Conservation (phyloP, 2,888 invertebrate genomes). For the Cheilosia urbana region DNA sequence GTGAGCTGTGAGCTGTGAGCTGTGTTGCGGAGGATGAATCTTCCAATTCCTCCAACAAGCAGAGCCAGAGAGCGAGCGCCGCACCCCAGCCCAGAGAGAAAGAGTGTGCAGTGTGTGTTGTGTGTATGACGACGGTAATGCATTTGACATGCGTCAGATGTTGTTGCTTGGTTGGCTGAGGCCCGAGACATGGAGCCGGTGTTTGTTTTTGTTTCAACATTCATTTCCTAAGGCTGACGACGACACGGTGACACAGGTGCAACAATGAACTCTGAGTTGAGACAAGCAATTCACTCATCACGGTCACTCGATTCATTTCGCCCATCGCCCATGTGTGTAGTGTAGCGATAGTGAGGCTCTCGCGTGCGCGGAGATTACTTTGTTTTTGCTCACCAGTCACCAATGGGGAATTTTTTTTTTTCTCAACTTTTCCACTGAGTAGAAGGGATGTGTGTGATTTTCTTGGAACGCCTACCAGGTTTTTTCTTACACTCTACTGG, state of each 20-base stretch:
- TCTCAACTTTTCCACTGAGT: conserved; percentile 1
- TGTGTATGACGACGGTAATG: not conserved
- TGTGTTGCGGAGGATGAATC: conserved; percentile 17
- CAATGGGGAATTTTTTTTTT: conserved; percentile 55
- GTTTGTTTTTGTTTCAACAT: conserved; percentile 44
- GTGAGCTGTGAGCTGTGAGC: not conserved
- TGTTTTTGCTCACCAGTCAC: conserved; percentile 13
- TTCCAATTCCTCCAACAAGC: not conserved
- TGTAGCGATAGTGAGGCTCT: not conserved
- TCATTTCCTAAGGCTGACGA: conserved; percentile 8
- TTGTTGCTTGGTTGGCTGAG: conserved; percentile 63
- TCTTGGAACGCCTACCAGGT: conserved; percentile 67
- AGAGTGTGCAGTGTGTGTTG: not conserved
- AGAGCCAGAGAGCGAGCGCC: too few species aligned
- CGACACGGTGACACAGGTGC: conserved; percentile 45
- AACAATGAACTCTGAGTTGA: conserved; percentile 48
- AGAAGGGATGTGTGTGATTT: conserved; percentile 65
- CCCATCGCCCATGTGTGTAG: not conserved
- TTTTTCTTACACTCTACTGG: conserved; percentile 4
- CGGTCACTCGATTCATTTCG: conserved; percentile 1
- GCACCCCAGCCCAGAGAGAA: not conserved
- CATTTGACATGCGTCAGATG: conserved; percentile 69
- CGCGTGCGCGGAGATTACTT: conserved; percentile 47
- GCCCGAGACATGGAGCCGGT: conserved; percentile 18
- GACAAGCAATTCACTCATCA: conserved; percentile 24